A percentile compares a stretch with the other conserved stretches of the same genome.
phyloP scores from a whole-genome alignment of 2,888 invertebrate genomes.

The Tiliacea citrago region DNA sequence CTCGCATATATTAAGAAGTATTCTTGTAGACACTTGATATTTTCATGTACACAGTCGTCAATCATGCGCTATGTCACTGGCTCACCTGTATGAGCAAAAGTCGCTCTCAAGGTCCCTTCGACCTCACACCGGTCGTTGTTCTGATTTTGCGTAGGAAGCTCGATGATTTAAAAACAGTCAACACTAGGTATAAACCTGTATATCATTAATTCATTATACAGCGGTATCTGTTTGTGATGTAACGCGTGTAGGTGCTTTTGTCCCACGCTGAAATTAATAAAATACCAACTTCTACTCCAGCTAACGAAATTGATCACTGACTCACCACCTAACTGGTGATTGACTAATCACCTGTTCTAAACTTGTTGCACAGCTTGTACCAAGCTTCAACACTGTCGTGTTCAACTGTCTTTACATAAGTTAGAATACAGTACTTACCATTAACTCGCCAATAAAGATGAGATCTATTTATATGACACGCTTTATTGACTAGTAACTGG shows the following conservation, averaged over 20 bases:
- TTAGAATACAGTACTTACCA: constrained; percentile 40
- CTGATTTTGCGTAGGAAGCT: constrained; percentile 70
- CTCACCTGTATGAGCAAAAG: constrained; percentile 67
- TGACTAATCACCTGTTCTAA: constrained; percentile 55
- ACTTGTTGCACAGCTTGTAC: constrained; percentile 51
- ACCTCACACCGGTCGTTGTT: constrained; percentile 72
- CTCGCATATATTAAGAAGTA: constrained; percentile 28
- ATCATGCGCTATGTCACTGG: constrained; percentile 53
- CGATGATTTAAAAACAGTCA: constrained; percentile 67
- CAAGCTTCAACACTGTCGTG: constrained; percentile 41
- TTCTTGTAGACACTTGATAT: constrained; percentile 53
- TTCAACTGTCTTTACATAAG: constrained; percentile 51
- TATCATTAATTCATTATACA: constrained; percentile 67
- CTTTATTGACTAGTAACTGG: constrained; percentile 67
- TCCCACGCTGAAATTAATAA: constrained; percentile 63
- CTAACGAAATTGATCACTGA: constrained; percentile 52
- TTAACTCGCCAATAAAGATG: constrained; percentile 63
- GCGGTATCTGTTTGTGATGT: constrained; percentile 59
- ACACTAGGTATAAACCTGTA: constrained; percentile 50
- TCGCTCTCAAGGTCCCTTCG: constrained; percentile 69
- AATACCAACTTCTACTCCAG: constrained; percentile 40
- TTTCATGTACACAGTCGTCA: constrained; percentile 33
- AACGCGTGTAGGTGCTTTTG: constrained; percentile 63
- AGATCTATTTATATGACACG: constrained; percentile 66
- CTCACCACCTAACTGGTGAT: too few relatives aligned